phyloP scores from a whole-genome alignment of 1,140 invertebrate genomes.

The Hycleus phaleratus region DNA sequence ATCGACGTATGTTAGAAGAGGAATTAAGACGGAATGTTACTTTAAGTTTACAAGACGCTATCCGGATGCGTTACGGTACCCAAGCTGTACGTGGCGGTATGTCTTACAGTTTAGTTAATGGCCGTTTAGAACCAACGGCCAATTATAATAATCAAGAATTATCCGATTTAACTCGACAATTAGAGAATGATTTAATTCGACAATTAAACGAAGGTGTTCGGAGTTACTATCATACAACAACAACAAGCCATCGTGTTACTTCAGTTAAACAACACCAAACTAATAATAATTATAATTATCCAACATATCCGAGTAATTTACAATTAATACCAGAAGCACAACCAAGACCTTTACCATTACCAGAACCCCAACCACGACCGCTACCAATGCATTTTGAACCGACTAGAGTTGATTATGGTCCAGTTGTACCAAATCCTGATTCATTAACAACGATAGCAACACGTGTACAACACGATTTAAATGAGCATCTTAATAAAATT shows the following conservation, averaged over 20 bases:
- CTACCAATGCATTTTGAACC: slow-evolving; percentile 11
- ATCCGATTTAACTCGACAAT: slow-evolving; percentile 26
- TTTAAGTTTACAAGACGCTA: slow-evolving; percentile 26
- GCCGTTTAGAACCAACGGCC: slow-evolving; percentile 24
- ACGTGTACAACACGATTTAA: slow-evolving; percentile 27
- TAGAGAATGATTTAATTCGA: slow-evolving; percentile 30
- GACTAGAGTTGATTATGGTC: slow-evolving; percentile 18
- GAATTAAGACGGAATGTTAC: slow-evolving; percentile 34
- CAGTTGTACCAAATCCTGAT: slow-evolving; percentile 15
- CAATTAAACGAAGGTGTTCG: slow-evolving; percentile 24
- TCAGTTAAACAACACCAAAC: background rate
- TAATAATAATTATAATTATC: background rate
- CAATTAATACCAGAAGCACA: slow-evolving; percentile 1
- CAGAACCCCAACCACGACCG: slow-evolving; percentile 2
- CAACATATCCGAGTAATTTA: background rate
- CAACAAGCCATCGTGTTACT: background rate
- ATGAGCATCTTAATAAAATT: slow-evolving; percentile 23
- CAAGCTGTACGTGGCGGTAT: slow-evolving; percentile 27
- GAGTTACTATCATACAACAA: slow-evolving; percentile 1
- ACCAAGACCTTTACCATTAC: slow-evolving; percentile 1
- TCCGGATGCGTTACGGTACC: slow-evolving; percentile 28
- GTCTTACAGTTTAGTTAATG: slow-evolving; percentile 27
- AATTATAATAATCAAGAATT: slow-evolving; percentile 36
- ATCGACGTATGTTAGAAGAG: slow-evolving; percentile 24
- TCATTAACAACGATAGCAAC: slow-evolving; percentile 29